These are phyloP conservation scores for Pseudomyrmex flavicornis DNA, from an alignment of 1,140 invertebrate genomes.

Conservation along the genomic window DNA sequence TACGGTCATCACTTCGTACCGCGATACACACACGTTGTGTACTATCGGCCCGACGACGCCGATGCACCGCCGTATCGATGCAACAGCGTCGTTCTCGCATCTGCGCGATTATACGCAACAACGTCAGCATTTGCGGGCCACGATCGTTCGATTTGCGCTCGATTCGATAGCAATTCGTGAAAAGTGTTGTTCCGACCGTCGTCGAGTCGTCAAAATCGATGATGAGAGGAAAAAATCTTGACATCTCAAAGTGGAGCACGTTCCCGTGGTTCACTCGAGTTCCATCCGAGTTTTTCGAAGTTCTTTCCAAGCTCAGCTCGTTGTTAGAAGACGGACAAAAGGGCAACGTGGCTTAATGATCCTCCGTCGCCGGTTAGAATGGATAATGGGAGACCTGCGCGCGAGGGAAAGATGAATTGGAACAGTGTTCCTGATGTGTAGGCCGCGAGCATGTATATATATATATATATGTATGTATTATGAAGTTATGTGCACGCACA, in stretches of 20 bases:
- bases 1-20: conserved; percentile 81
- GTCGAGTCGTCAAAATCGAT: not conserved
- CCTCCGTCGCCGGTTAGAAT: conserved; percentile 71
- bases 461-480: conserved; percentile 1
- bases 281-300: conserved; percentile 15
- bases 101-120: not conserved
- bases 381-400: conserved; percentile 70
- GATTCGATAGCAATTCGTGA: conserved; percentile 7
- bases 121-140: not conserved
- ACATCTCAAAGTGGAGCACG: conserved; percentile 46
- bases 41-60: conserved; percentile 9
- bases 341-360: conserved; percentile 72
- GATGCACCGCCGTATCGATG: conserved; percentile 33
- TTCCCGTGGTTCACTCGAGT: not conserved
- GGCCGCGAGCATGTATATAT: conserved; percentile 18
- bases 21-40: conserved; percentile 67
- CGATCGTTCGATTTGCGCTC: conserved; percentile 20
- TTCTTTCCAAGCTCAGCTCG: conserved; percentile 19
- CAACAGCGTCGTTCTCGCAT: not conserved
- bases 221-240: conserved; percentile 2
- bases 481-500: conserved; percentile 41
- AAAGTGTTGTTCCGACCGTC: conserved; percentile 19
- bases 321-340: conserved; percentile 53
- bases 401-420: conserved; percentile 67
- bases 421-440: conserved; percentile 65